These are phyloP conservation scores for Falco berigora DNA, from an alignment of 2,797 vertebrate species.

Conservation along the genomic window DNA sequence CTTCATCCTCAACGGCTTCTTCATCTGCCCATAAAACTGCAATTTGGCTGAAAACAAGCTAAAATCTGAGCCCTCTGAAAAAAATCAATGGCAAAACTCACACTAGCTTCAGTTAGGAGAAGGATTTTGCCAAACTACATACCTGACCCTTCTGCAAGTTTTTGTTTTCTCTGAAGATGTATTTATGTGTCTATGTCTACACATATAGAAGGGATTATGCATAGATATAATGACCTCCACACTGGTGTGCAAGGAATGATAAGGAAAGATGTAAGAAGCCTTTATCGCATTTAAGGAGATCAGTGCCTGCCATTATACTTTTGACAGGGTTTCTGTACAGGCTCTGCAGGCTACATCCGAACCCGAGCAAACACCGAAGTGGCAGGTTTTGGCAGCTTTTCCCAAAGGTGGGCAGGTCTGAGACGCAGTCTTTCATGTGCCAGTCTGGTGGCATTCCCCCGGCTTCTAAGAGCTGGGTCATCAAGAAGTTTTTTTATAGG, in stretches of 20 bases:
- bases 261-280: not conserved
- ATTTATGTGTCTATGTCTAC: not conserved
- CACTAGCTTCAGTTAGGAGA: not conserved
- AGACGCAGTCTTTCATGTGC: not conserved
- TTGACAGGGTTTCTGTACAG: not conserved
- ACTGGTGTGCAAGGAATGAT: not conserved
- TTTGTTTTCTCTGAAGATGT: not conserved
- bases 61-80: not conserved
- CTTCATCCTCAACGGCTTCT: not conserved
- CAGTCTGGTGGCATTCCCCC: not conserved
- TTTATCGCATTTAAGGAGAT: not conserved
- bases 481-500: not conserved
- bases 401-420: not conserved
- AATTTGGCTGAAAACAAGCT: not conserved
- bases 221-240: not conserved
- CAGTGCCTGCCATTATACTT: not conserved
- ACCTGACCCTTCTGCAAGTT: not conserved
- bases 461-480: not conserved
- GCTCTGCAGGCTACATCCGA: fast-evolving
- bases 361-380: not conserved
- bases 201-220: not conserved
- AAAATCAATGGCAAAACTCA: not conserved
- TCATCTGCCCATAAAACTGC: not conserved
- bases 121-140: not conserved
- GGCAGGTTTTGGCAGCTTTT: not conserved